Base-by-base conservation (phyloP, 2,797 vertebrate genomes). In the Nasua narica region DNA sequence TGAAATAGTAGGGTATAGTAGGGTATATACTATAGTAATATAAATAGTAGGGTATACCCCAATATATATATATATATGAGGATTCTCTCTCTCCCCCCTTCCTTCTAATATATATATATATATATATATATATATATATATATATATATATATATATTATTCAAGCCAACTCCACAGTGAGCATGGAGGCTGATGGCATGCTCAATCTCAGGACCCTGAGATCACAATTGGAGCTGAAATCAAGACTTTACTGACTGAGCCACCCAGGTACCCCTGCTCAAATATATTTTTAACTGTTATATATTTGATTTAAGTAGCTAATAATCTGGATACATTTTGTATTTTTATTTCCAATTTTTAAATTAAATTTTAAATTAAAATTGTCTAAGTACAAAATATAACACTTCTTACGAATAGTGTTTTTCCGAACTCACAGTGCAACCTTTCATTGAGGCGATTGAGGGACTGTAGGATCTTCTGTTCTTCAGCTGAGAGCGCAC, bases 391-490 rank as follows among this genome's bases (percentile, higher is more conserved):
- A 74, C 0, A 35, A 90, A 90, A 29, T 29, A 18, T 40, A 67
- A 23, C 3, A 67, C 50, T 78, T 95, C 16, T 78, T 67, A 25
- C 0, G 87, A 25, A 50, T 72, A 25, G 18, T 14, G 65, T 46
- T 94, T 70, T 94, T 90, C 74, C 10, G 62, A 67, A 98, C 98
- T 98, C 98, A 99, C 99, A 96, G 77, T 97, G 97, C 58, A 99
- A 93, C 92, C 98, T 98, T 95, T 98, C 97, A 97, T 99, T 97
- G 54, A 99, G 98, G 58, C 0, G 94, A 87, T 98, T 98, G 87
- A 99, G 99, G 87, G 99, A 99, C 46, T 99, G 98, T 18, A 99
- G 98, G 82, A 99, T 98, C 96, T 98, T 99, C 96, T 99, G 98
- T 94, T 99, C 99, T 95, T 99, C 99, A 95, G 99, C 40, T 16